phyloP scores from a whole-genome alignment of 1,140 invertebrate genomes.

The Heliothis virescens region DNA sequence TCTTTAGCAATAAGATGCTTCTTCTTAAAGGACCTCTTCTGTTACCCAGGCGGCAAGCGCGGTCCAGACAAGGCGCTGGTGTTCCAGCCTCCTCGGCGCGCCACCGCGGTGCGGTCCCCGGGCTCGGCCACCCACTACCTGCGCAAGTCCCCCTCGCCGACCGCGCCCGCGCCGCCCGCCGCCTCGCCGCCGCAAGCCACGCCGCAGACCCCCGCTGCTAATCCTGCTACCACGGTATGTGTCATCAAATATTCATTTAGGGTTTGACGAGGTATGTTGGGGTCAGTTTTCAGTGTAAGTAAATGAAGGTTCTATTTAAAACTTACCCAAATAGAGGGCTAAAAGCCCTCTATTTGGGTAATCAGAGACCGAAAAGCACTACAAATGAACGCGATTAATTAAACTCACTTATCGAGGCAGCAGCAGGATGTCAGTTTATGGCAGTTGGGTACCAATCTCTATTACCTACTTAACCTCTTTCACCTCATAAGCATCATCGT shows the following conservation, averaged over 20 bases:
- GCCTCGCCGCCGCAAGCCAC: constrained; percentile 74
- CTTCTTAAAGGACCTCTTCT: not conserved
- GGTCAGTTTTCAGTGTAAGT: too few relatives aligned
- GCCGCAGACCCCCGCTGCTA: constrained; percentile 61
- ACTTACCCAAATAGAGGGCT: too few relatives aligned
- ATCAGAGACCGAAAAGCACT: too few relatives aligned
- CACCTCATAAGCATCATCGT: too few relatives aligned
- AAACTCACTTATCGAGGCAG: too few relatives aligned
- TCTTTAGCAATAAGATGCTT: not conserved
- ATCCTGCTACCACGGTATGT: constrained; percentile 40
- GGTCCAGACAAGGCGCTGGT: constrained; percentile 85
- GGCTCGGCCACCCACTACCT: constrained; percentile 92
- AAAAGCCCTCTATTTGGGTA: too few relatives aligned
- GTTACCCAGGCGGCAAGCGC: constrained; percentile 74
- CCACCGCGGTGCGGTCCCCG: constrained; percentile 87
- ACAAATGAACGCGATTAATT: too few relatives aligned
- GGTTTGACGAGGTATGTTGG: too few relatives aligned
- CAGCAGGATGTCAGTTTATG: too few relatives aligned
- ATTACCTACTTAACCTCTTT: too few relatives aligned
- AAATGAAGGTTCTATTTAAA: too few relatives aligned
- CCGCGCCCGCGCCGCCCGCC: constrained; percentile 87
- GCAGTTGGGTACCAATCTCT: too few relatives aligned
- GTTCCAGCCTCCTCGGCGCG: constrained; percentile 87
- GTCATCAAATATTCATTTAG: not conserved
- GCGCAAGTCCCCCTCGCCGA: constrained; percentile 95